Conservation (phyloP, 1,140 invertebrate species). For the Stegodyphus mimosarum region DNA sequence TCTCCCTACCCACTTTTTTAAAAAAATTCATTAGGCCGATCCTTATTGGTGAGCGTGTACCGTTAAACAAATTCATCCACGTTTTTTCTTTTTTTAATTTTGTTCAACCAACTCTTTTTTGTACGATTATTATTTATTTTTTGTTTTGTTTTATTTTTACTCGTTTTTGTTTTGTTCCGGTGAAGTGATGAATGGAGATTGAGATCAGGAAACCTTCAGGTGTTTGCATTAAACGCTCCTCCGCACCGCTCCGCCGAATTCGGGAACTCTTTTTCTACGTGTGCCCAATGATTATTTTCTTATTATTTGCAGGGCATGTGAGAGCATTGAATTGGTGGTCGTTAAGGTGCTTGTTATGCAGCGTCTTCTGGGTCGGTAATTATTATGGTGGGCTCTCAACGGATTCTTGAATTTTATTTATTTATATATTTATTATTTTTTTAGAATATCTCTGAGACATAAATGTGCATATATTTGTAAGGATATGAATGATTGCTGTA, state of each 20-base stretch:
- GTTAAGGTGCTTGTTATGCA: conserved; percentile 48
- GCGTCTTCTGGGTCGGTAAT: conserved; percentile 31
- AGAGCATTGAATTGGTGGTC: conserved; percentile 40
- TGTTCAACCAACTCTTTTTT: background rate
- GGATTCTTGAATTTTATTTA: conserved; percentile 11
- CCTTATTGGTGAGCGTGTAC: conserved; percentile 48
- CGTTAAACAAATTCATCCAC: conserved; percentile 49
- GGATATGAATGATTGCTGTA: conserved; percentile 30
- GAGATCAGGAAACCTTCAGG: conserved; percentile 51
- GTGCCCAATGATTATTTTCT: conserved; percentile 54
- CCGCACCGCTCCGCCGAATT: background rate
- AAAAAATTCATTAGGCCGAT: conserved; percentile 42
- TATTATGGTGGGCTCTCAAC: conserved; percentile 20
- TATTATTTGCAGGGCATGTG: conserved; percentile 45
- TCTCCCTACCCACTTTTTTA: conserved; percentile 11
- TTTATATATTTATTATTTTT: background rate
- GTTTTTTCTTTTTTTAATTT: conserved; percentile 24
- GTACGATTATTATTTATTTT: background rate
- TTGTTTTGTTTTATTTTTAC: conserved; percentile 5
- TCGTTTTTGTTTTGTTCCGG: too few relatives aligned
- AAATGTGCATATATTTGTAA: conserved; percentile 19
- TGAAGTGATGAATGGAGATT: conserved; percentile 56
- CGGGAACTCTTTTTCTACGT: too few relatives aligned
- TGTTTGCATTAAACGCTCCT: conserved; percentile 54
- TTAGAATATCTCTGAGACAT: background rate